Conservation (phyloP, 2,888 invertebrate genomes). For the Hymenopus coronatus region DNA sequence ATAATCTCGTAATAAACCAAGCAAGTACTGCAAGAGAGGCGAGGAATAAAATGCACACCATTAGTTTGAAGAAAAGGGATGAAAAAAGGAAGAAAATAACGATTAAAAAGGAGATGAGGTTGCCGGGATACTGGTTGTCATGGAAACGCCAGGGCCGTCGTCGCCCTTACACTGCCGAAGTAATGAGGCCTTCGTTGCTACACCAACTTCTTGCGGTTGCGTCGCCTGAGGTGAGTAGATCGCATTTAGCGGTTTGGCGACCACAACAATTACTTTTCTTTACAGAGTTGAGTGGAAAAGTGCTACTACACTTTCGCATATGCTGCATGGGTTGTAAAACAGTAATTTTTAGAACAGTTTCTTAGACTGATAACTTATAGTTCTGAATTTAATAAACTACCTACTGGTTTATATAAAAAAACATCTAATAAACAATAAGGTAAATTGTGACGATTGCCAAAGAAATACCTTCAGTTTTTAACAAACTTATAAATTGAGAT, state of each 20-base stretch:
- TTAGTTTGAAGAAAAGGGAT: not conserved
- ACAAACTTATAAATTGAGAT: too few species aligned
- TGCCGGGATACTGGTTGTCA: not conserved
- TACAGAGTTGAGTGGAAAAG: not conserved
- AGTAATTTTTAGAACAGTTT: too few species aligned
- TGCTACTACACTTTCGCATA: not conserved
- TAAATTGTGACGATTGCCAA: too few species aligned
- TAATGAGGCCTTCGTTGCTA: not conserved
- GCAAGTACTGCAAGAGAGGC: not conserved
- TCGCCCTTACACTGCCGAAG: not conserved
- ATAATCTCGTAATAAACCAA: not conserved
- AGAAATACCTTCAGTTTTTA: too few species aligned
- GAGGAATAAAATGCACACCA: not conserved
- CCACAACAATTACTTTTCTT: not conserved
- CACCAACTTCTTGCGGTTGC: not conserved
- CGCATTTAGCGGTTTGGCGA: not conserved
- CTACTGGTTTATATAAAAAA: too few species aligned
- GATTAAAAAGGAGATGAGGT: not conserved
- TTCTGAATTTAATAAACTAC: too few species aligned
- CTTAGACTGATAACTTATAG: too few species aligned
- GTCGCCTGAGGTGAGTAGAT: not conserved
- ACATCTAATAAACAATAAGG: too few species aligned
- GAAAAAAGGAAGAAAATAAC: not conserved
- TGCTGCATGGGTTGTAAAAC: too few species aligned
- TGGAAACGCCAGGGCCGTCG: slow-evolving; percentile 1